Evolutionary conservation across 2,113 vertebrate genomes (phyloP), one percentile per base, ranked within the genome.

Genomic region (Orthonyx spaldingii): DNA sequence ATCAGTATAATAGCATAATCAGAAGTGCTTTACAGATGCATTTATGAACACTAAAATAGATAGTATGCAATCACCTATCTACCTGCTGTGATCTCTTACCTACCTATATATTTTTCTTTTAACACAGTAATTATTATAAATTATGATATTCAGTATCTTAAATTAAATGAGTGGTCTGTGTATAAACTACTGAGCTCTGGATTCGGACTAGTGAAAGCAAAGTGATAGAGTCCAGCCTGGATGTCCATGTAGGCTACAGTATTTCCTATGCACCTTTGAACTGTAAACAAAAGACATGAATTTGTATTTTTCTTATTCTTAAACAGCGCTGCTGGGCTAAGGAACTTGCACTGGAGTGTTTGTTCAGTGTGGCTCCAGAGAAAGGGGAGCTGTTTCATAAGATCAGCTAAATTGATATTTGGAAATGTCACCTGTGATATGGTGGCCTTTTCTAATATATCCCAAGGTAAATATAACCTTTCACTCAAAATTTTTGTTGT

Each of bases 391-490:
- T 61, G 17, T 83, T 94, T 89, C 28, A 49, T 46, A 83, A 85
- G 69, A 76, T 61, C n/a, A 56, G 42, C 41, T 71, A 90, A 93
- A 93, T 49, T 93, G 71, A 49, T 89, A 89, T 92, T 97, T 91
- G 76, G 46, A 95, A 97, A 95, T 92, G 78, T 91, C 82, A 93
- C 61, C 19, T 2, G 1, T 76, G 37, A 77, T 80, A 53, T 33
- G 32, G n/a, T 88, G 63, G 49, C 63, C 80, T 97, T 96, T 97
- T 91, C 66, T 90, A 90, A 69, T 77, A 80, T 39, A 86, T 72
- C 55, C 57, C 41, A 64, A 90, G 18, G 57, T 69, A 93, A 93
- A 94, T 39, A 88, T 22, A 87, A 90, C 27, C 46, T 85, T 93
- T 95, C 46, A 61, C 50, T 95, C 55, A 71, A 70, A 52, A 16